Percentiles rank a stretch among this genome's conserved stretches.
These are phyloP conservation scores for Ctenoplectra terminalis DNA, from an alignment of 1,140 invertebrate genomes.

Conservation along the genomic window DNA sequence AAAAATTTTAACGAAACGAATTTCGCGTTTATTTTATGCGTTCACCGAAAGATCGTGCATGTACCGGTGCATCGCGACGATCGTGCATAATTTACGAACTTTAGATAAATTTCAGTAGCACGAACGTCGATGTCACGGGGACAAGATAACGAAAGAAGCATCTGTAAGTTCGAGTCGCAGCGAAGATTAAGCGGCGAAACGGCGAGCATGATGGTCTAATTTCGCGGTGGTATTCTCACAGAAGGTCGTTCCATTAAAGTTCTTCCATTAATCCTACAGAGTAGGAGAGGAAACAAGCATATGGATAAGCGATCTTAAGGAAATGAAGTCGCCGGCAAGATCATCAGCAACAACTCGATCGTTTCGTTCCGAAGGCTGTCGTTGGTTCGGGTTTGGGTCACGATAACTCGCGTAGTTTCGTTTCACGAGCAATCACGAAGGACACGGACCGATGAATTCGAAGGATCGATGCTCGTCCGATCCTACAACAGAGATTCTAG, in stretches of 20 bases:
- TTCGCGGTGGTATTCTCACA: constrained; percentile 3
- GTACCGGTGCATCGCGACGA: neutral
- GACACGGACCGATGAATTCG: too few relatives aligned
- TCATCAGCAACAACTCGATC: neutral
- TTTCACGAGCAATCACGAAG: neutral
- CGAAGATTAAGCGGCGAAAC: constrained; percentile 19
- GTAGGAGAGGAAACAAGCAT: constrained; percentile 2
- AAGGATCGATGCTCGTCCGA: constrained; percentile 3
- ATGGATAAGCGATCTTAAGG: constrained; percentile 23
- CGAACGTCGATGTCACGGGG: neutral
- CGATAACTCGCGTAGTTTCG: neutral
- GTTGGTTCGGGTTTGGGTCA: neutral
- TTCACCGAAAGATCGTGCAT: neutral
- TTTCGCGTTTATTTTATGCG: neutral
- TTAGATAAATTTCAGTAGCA: neutral
- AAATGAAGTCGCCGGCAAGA: constrained; percentile 23
- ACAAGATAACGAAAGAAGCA: neutral
- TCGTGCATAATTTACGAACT: neutral
- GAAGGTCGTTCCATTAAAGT: constrained; percentile 44
- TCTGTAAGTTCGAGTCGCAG: neutral
- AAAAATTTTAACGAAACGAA: neutral
- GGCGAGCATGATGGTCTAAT: constrained; percentile 25
- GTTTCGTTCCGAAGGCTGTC: neutral
- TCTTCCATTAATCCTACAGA: constrained; percentile 40
- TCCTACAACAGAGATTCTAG: neutral